Conservation (phyloP, 2,888 invertebrate species). For the Ligdia adustata region DNA sequence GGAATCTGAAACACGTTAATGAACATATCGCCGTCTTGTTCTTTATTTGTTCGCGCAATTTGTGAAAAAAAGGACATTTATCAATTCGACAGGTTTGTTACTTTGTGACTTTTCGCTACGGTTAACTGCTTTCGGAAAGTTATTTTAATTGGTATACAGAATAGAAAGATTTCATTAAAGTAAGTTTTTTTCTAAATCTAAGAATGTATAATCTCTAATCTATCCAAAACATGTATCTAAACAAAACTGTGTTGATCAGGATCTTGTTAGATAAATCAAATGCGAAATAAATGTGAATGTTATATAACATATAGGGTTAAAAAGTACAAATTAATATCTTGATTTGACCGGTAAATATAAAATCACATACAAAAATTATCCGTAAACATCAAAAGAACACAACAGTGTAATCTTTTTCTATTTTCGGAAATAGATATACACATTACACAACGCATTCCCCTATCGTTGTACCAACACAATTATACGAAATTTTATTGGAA, state of each 20-base stretch:
- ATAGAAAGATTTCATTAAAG: too few species aligned
- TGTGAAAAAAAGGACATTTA: constrained; percentile 53
- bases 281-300: too few species aligned
- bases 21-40: constrained; percentile 73
- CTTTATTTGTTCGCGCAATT: constrained; percentile 58
- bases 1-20: constrained; percentile 78
- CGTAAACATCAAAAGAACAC: neutral
- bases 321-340: too few species aligned
- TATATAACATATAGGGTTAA: too few species aligned
- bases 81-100: constrained; percentile 55
- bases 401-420: neutral
- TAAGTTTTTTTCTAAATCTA: too few species aligned
- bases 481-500: constrained; percentile 49
- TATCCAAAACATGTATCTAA: too few species aligned
- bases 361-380: too few species aligned
- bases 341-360: too few species aligned
- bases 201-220: too few species aligned
- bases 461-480: constrained; percentile 47
- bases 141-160: constrained; percentile 10
- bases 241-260: too few species aligned
- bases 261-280: too few species aligned
- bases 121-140: constrained; percentile 11
- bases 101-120: constrained; percentile 41
- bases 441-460: constrained; percentile 14
- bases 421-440: neutral